Evolutionary conservation across 2,888 invertebrate genomes (phyloP).

Genomic region (Caenorhabditis macrosperma): DNA sequence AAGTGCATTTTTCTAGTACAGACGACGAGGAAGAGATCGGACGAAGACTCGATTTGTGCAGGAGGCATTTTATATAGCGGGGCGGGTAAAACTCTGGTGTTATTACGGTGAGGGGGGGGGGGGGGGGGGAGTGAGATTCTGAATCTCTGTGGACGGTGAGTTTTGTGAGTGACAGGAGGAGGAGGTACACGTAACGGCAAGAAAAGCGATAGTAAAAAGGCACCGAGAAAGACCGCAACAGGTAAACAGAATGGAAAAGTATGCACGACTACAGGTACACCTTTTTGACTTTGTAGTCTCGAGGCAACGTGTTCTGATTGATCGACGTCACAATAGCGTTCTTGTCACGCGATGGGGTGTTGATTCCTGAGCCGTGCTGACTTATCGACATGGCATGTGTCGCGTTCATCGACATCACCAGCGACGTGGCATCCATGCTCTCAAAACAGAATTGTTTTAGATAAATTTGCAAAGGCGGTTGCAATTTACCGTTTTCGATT

Average conservation of each 20-base stretch:
- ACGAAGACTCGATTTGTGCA: conserved; percentile 21
- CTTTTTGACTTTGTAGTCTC: conserved; percentile 80
- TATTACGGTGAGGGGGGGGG: conserved; percentile 1
- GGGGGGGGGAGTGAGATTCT: neutral
- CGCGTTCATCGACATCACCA: conserved; percentile 67
- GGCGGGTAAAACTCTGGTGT: neutral
- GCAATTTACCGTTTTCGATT: conserved; percentile 57
- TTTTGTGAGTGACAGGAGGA: conserved; percentile 12
- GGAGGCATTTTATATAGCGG: neutral
- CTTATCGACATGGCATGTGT: conserved; percentile 65
- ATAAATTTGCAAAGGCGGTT: neutral
- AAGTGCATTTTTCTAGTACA: conserved; percentile 14
- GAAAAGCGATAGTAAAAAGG: conserved; percentile 22
- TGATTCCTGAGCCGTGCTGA: conserved; percentile 67
- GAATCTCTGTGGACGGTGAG: neutral
- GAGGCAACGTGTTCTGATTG: conserved; percentile 75
- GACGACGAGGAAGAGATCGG: conserved; percentile 7
- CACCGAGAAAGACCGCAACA: conserved; percentile 15
- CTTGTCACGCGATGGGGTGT: conserved; percentile 70
- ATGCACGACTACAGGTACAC: conserved; percentile 73
- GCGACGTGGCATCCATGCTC: conserved; percentile 71
- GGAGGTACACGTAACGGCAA: conserved; percentile 47
- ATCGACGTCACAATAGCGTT: conserved; percentile 71
- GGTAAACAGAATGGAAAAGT: neutral
- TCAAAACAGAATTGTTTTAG: conserved; percentile 31